A percentile compares a stretch with the other conserved stretches of the same genome.
phyloP scores from a whole-genome alignment of 2,113 vertebrate species.

The Poeciliopsis occidentalis region DNA sequence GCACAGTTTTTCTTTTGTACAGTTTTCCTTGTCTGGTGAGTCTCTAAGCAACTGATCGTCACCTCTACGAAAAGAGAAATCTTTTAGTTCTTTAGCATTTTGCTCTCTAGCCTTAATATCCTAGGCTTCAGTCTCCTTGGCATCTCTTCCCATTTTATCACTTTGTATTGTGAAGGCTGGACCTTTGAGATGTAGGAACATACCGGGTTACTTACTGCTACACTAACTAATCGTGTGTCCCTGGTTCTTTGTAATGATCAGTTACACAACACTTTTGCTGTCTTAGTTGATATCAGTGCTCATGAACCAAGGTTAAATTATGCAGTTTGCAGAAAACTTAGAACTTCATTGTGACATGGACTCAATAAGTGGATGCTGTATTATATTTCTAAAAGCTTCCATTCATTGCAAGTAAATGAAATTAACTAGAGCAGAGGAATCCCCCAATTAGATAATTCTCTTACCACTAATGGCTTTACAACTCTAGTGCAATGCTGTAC shows the following conservation, averaged over 20 bases:
- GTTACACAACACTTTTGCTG: not conserved
- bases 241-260: not conserved
- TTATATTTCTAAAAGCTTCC: not conserved
- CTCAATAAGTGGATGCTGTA: not conserved
- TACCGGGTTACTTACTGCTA: slow-evolving; percentile 44
- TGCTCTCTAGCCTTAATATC: slow-evolving; percentile 71
- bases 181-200: slow-evolving; percentile 50
- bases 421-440: not conserved
- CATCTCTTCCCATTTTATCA: slow-evolving; percentile 49
- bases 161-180: slow-evolving; percentile 63
- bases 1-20: not conserved
- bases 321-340: not conserved
- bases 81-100: slow-evolving; percentile 47
- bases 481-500: not conserved
- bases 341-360: not conserved
- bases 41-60: slow-evolving; percentile 2
- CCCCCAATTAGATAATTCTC: slow-evolving; percentile 8
- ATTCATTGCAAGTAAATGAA: slow-evolving; percentile 6
- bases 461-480: slow-evolving; percentile 16
- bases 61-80: slow-evolving; percentile 32
- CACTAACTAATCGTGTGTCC: slow-evolving; percentile 16
- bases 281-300: not conserved
- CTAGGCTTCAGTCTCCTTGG: slow-evolving; percentile 30
- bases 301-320: not conserved
- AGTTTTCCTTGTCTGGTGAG: not conserved